Evolutionary conservation across 2,888 invertebrate species (phyloP).

Genomic region (Lutraria lutraria): DNA sequence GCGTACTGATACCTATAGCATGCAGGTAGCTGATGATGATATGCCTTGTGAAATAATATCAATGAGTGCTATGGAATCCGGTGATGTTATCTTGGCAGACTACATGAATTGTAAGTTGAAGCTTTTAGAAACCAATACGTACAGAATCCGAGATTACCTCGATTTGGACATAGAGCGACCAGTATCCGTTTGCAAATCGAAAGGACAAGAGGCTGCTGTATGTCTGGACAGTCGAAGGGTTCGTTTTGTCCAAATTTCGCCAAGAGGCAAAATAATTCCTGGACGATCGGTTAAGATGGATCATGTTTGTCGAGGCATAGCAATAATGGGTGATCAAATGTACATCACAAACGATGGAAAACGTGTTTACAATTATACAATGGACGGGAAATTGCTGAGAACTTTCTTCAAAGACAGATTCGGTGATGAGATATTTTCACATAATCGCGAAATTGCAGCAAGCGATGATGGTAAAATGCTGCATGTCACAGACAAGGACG

Average conservation of each 20-base stretch:
- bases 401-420: constrained; percentile 11
- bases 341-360: constrained; percentile 18
- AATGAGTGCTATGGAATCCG: constrained; percentile 22
- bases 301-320: constrained; percentile 17
- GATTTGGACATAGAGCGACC: neutral
- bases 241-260: constrained; percentile 15
- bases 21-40: neutral
- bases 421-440: neutral
- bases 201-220: neutral
- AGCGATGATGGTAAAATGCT: constrained; percentile 19
- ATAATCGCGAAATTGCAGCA: constrained; percentile 17
- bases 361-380: constrained; percentile 15
- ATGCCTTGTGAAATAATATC: constrained; percentile 13
- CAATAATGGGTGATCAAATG: neutral
- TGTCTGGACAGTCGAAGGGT: neutral
- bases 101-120: constrained; percentile 6
- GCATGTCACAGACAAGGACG: constrained; percentile 20
- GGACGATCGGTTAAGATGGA: neutral
- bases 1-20: neutral
- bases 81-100: constrained; percentile 12
- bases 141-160: neutral
- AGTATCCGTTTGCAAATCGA: neutral
- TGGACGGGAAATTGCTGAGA: constrained; percentile 9
- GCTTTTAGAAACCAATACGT: neutral
- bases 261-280: neutral